Conservation (phyloP, 2,888 invertebrate genomes). For the Pasiphila rectangulata region DNA sequence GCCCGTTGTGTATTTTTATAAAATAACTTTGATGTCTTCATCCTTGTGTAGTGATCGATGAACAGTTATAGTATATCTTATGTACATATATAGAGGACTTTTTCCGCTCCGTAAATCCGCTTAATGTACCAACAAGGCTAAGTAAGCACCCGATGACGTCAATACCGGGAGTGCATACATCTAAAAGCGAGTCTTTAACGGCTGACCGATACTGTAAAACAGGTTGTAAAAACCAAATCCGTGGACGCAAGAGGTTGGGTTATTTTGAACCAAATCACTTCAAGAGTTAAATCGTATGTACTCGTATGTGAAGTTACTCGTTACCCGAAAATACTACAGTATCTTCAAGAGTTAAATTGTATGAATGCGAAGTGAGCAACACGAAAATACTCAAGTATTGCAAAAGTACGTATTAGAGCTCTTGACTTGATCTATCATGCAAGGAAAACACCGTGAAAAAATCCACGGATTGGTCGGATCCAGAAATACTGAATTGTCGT, state of each 20-base stretch:
- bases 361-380: too few relatives aligned
- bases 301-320: background rate
- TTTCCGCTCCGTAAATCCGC: constrained; percentile 4
- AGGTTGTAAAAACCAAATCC: constrained; percentile 34
- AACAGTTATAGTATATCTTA: too few relatives aligned
- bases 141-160: constrained; percentile 34
- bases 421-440: too few relatives aligned
- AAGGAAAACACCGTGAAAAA: too few relatives aligned
- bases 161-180: constrained; percentile 33
- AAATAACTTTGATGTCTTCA: too few relatives aligned
- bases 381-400: too few relatives aligned
- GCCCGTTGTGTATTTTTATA: too few relatives aligned
- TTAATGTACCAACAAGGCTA: background rate
- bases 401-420: too few relatives aligned
- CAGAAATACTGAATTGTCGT: too few relatives aligned
- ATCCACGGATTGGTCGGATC: too few relatives aligned
- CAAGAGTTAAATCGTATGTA: constrained; percentile 19
- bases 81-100: background rate
- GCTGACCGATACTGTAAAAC: constrained; percentile 33
- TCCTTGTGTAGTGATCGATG: too few relatives aligned
- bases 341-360: background rate
- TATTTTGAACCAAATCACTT: constrained; percentile 26
- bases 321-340: background rate
- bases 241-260: constrained; percentile 26
- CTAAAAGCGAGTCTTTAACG: constrained; percentile 29